Evolutionary conservation across 2,797 vertebrate genomes (phyloP), one percentile per base, ranked within the genome.

Genomic region (Sarcoramphus papa): DNA sequence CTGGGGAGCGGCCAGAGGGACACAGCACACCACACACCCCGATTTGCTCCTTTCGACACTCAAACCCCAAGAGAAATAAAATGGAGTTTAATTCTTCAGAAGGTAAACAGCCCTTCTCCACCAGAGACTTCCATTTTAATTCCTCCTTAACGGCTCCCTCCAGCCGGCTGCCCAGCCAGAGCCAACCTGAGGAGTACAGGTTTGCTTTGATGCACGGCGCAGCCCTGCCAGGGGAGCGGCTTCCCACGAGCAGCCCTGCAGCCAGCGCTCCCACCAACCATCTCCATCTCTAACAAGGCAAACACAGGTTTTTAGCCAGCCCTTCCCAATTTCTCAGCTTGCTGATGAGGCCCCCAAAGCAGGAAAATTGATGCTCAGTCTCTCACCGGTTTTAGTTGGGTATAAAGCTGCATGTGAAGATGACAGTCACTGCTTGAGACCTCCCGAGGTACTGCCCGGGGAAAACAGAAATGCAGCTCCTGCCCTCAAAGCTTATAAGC

Each of bases 1-100:
- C 2, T 2, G 1, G 2, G 33, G n/a, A 47, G 28, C 0, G 1
- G 17, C 9, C 28, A n/a, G 41, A 27, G 28, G 23, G 18, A 35
- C 27, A 21, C 35, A 13, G 6, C 48, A 7, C 12, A 19, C 10
- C 2, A 5, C 27, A 9, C 16, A 7, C 8, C 31, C 20, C 0
- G 1, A 7, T 27, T 50, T 30, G 3, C 22, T 78, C 35, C 59
- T 53, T 65, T 78, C 14, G 24, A 12, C 4, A 4, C 27, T 31
- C 47, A 62, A 57, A 30, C 1, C 2, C 12, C 12, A 33, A 8
- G 17, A 74, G 19, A 65, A 73, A 27, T 12, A 60, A 64, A 78
- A 47, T 0, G 0, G 13, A 82, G 5, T 30, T 77, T 35, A 47
- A 50, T 12, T n/a, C 37, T 35, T 37, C 13, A 20, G 69, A 50